Percentiles rank a stretch among this genome's conserved stretches.
These are phyloP conservation scores for Alectura lathami DNA, from an alignment of 2,113 vertebrate genomes.

Conservation along the genomic window DNA sequence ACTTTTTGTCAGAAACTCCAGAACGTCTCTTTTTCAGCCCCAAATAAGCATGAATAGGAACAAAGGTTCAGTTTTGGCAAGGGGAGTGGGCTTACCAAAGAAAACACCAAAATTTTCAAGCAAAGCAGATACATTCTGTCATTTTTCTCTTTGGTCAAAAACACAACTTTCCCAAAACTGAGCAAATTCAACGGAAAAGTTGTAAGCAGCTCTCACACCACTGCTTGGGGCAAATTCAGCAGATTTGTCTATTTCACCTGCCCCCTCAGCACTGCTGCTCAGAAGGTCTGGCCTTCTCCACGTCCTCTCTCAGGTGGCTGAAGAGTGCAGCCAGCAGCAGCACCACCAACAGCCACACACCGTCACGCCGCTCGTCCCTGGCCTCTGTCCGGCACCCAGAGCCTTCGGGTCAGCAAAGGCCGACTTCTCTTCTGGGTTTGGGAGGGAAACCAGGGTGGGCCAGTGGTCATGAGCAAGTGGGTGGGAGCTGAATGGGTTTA, in stretches of 20 bases:
- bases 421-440: background rate
- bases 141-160: background rate
- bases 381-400: background rate
- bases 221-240: background rate
- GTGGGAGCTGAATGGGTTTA: slow-evolving; percentile 30
- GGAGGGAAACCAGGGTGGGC: slow-evolving; percentile 39
- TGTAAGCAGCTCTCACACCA: background rate
- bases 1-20: slow-evolving; percentile 50
- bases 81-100: background rate
- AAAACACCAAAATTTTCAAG: slow-evolving; percentile 39
- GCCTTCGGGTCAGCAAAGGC: background rate
- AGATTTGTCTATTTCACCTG: background rate
- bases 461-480: slow-evolving; percentile 5
- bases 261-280: background rate
- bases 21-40: background rate
- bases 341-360: background rate
- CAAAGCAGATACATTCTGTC: background rate
- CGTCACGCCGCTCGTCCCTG: fast-evolving
- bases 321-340: background rate
- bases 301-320: background rate
- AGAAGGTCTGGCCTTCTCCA: background rate
- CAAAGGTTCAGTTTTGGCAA: slow-evolving; percentile 50
- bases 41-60: slow-evolving; percentile 52
- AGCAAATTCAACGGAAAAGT: background rate
- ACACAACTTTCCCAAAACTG: background rate